These are phyloP conservation scores for Hyphantria cunea DNA, from an alignment of 1,140 invertebrate genomes.

Conservation along the genomic window DNA sequence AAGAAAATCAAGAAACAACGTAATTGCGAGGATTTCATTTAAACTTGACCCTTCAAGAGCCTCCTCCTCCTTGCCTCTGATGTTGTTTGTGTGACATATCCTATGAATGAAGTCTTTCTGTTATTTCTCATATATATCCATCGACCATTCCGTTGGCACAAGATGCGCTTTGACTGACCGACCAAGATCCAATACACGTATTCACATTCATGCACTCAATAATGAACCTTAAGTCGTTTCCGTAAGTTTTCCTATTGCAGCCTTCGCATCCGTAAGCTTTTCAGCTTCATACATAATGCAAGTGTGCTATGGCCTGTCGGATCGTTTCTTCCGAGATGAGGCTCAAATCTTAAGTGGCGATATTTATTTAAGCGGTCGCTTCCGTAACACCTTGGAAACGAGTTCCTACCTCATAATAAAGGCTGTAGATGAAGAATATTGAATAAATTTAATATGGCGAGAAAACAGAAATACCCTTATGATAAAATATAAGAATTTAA, in stretches of 20 bases:
- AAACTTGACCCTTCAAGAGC: too few relatives aligned
- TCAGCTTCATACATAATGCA: conserved; percentile 37
- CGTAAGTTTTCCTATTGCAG: not conserved
- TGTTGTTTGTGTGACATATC: too few relatives aligned
- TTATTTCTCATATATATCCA: conserved; percentile 19
- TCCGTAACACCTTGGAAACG: not conserved
- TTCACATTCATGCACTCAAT: not conserved
- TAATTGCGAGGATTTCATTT: too few relatives aligned
- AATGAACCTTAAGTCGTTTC: not conserved
- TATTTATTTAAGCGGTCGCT: conserved; percentile 32
- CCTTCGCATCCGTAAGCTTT: conserved; percentile 3
- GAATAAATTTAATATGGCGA: too few relatives aligned
- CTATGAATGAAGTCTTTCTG: too few relatives aligned
- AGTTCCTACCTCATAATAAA: too few relatives aligned
- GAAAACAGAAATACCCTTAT: too few relatives aligned
- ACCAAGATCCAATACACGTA: conserved; percentile 10
- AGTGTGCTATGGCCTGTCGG: conserved; percentile 15
- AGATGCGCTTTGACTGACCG: conserved; percentile 16
- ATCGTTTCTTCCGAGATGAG: conserved; percentile 28
- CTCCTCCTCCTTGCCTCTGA: too few relatives aligned
- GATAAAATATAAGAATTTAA: too few relatives aligned
- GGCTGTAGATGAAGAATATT: not conserved
- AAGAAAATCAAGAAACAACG: too few relatives aligned
- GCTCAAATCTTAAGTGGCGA: conserved; percentile 36
- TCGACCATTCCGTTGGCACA: conserved; percentile 11